Conservation (phyloP, 2,888 invertebrate species). For the Polylopha cassiicola region DNA sequence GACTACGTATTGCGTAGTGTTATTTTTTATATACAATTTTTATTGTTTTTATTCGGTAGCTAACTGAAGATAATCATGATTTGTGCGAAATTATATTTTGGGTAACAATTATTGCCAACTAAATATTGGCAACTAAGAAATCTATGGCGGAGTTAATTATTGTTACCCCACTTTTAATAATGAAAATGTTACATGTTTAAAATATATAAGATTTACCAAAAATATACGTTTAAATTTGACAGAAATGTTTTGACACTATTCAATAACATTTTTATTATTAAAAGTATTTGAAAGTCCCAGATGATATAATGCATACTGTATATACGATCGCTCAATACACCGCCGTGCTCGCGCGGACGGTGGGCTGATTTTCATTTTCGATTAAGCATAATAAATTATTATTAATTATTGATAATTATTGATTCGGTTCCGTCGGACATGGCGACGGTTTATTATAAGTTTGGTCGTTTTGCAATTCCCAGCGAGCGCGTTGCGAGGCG, state of each 20-base stretch:
- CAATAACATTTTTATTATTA: slow-evolving; percentile 4
- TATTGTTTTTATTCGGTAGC: slow-evolving; percentile 31
- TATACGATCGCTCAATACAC: slow-evolving; percentile 23
- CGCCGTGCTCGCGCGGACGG: slow-evolving; percentile 14
- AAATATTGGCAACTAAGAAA: too few relatives aligned
- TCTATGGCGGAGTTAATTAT: too few relatives aligned
- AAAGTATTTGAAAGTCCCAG: slow-evolving; percentile 11
- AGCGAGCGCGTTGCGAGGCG: slow-evolving; percentile 24
- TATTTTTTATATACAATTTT: slow-evolving; percentile 31
- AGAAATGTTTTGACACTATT: too few relatives aligned
- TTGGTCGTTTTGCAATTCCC: neutral
- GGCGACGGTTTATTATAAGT: slow-evolving; percentile 4
- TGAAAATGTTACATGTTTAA: too few relatives aligned
- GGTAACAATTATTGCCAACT: too few relatives aligned
- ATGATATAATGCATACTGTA: slow-evolving; percentile 21
- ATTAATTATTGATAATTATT: slow-evolving; percentile 20
- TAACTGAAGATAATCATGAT: slow-evolving; percentile 26
- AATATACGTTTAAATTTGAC: too few relatives aligned
- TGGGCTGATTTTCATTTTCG: slow-evolving; percentile 19
- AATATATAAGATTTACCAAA: too few relatives aligned
- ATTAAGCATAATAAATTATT: slow-evolving; percentile 26
- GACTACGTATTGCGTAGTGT: slow-evolving; percentile 30
- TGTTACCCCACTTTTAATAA: too few relatives aligned
- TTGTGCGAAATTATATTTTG: too few relatives aligned
- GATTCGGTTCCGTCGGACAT: slow-evolving; percentile 5